phyloP scores from a whole-genome alignment of 2,113 vertebrate species.

The Guaruba guarouba region DNA sequence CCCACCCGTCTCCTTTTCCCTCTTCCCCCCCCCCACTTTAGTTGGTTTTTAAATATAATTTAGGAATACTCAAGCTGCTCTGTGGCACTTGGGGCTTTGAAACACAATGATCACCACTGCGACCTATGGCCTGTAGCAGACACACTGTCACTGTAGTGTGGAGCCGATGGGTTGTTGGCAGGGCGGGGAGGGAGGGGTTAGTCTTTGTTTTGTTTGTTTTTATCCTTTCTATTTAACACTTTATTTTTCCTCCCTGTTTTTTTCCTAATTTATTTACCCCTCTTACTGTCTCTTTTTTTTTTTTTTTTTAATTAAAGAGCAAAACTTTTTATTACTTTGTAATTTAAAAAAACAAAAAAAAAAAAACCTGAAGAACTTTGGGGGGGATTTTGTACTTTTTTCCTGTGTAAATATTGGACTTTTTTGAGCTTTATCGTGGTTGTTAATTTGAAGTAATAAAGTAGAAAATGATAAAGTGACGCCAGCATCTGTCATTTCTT shows the following conservation, averaged over 20 bases:
- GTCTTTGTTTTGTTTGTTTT: conserved; percentile 59
- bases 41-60: too few species aligned
- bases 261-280: conserved; percentile 68
- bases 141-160: conserved; percentile 58
- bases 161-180: conserved; percentile 53
- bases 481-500: conserved; percentile 43
- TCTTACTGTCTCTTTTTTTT: conserved; percentile 65
- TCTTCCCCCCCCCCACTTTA: neutral
- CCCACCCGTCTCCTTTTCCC: neutral
- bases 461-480: conserved; percentile 83
- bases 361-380: conserved; percentile 81
- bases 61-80: conserved; percentile 23
- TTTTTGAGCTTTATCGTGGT: conserved; percentile 88
- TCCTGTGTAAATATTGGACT: conserved; percentile 89
- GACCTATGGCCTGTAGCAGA: conserved; percentile 42
- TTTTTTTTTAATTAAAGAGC: conserved; percentile 34
- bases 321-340: conserved; percentile 87
- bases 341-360: conserved; percentile 82
- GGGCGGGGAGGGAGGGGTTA: conserved; percentile 48
- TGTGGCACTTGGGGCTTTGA: conserved; percentile 40
- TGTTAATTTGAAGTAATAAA: conserved; percentile 90
- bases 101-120: conserved; percentile 41
- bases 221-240: conserved; percentile 74
- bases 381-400: conserved; percentile 88
- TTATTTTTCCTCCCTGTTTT: conserved; percentile 71